Evolutionary conservation across 2,113 vertebrate genomes (phyloP).

Genomic region (Steatornis caripensis): DNA sequence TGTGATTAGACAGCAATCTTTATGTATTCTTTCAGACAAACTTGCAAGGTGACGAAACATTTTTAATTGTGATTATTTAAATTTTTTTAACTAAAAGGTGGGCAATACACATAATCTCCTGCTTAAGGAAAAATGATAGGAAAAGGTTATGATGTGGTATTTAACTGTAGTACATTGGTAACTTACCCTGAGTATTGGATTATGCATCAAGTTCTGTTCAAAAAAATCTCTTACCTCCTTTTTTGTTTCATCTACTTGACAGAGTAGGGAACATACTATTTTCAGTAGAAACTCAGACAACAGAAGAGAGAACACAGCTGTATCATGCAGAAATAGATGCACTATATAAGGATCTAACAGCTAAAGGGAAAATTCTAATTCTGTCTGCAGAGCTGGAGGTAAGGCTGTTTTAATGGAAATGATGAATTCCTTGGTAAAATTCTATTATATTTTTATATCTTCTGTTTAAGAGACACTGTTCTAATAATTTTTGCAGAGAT

Average conservation of each 20-base stretch:
- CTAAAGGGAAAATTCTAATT: slow-evolving; percentile 90
- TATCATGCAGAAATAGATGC: slow-evolving; percentile 97
- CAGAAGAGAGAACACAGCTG: slow-evolving; percentile 92
- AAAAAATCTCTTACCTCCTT: neutral
- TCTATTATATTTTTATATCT: neutral
- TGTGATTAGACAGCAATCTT: neutral
- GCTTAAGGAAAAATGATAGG: neutral
- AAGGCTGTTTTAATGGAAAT: slow-evolving; percentile 13
- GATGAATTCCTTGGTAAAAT: neutral
- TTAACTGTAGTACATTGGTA: neutral
- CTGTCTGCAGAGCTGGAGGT: slow-evolving; percentile 94
- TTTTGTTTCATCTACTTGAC: neutral
- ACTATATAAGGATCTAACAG: slow-evolving; percentile 93
- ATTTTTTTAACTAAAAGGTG: neutral
- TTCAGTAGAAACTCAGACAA: slow-evolving; percentile 96
- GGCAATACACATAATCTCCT: neutral
- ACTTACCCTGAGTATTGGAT: neutral
- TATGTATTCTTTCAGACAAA: neutral
- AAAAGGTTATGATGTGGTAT: neutral
- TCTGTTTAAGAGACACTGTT: neutral
- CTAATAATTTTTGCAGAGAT: neutral
- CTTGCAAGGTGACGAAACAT: neutral
- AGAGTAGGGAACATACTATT: slow-evolving; percentile 97
- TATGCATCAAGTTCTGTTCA: neutral
- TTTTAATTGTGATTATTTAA: neutral